phyloP scores from a whole-genome alignment of 2,113 vertebrate genomes.

The Podarcis muralis region DNA sequence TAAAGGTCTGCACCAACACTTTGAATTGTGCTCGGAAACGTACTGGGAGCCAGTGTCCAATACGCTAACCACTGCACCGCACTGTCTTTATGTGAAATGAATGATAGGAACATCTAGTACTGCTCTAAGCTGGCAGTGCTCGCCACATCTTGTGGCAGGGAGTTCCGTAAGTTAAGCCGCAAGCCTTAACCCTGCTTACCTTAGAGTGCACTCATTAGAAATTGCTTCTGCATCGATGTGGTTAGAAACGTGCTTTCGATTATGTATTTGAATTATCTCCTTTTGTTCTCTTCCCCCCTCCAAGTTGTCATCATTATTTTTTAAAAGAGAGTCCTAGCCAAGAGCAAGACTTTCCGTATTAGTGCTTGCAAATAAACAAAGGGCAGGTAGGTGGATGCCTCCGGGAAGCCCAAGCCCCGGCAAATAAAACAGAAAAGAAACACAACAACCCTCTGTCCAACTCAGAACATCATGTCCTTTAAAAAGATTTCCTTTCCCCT shows the following conservation, averaged over 20 bases:
- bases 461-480: background rate
- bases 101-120: background rate
- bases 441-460: too few relatives aligned
- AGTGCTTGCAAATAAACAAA: background rate
- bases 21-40: too few relatives aligned
- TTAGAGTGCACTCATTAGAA: too few relatives aligned
- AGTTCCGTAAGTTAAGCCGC: background rate
- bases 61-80: rapidly evolving
- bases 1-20: too few relatives aligned
- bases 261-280: background rate
- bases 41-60: background rate
- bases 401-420: background rate
- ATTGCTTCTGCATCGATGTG: too few relatives aligned
- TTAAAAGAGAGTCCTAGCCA: background rate
- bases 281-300: too few relatives aligned
- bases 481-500: background rate
- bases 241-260: background rate
- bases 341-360: background rate
- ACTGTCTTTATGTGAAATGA: background rate
- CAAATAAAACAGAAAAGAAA: too few relatives aligned
- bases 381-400: too few relatives aligned
- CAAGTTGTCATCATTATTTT: background rate
- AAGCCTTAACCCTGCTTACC: too few relatives aligned
- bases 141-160: background rate
- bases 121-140: background rate